phyloP scores from a whole-genome alignment of 2,113 vertebrate species.

The Dipodomys ordii region DNA sequence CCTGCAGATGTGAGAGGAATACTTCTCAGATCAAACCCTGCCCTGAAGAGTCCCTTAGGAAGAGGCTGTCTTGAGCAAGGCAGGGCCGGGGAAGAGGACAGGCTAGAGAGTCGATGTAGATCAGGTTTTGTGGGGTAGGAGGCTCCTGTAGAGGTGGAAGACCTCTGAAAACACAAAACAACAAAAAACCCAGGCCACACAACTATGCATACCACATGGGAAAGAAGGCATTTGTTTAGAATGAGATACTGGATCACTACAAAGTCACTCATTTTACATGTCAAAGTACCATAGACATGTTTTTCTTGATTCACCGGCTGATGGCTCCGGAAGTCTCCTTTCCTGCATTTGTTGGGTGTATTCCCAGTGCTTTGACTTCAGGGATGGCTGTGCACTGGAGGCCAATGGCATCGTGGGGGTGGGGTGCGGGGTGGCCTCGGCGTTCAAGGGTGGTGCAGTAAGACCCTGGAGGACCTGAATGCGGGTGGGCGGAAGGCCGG shows the following conservation, averaged over 20 bases:
- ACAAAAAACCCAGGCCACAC: too few species aligned
- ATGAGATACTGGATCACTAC: neutral
- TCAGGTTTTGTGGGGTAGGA: neutral
- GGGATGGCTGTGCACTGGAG: neutral
- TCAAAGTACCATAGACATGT: too few species aligned
- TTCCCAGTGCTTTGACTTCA: neutral
- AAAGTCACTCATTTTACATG: neutral
- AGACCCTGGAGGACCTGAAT: neutral
- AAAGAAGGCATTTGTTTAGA: neutral
- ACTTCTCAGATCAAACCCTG: neutral
- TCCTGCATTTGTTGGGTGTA: neutral
- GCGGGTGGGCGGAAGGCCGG: too few species aligned
- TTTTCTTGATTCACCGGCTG: neutral
- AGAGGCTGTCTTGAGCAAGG: neutral
- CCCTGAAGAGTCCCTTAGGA: neutral
- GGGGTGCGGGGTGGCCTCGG: rapidly evolving
- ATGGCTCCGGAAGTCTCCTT: neutral
- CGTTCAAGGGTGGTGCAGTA: neutral
- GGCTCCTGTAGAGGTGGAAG: neutral
- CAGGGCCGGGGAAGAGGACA: neutral
- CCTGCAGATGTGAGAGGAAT: neutral
- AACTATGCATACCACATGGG: too few species aligned
- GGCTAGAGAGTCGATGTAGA: rapidly evolving
- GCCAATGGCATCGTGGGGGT: rapidly evolving
- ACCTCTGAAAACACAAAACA: neutral